phyloP scores from a whole-genome alignment of 2,888 invertebrate species.

The Eumerus sabulonum region DNA sequence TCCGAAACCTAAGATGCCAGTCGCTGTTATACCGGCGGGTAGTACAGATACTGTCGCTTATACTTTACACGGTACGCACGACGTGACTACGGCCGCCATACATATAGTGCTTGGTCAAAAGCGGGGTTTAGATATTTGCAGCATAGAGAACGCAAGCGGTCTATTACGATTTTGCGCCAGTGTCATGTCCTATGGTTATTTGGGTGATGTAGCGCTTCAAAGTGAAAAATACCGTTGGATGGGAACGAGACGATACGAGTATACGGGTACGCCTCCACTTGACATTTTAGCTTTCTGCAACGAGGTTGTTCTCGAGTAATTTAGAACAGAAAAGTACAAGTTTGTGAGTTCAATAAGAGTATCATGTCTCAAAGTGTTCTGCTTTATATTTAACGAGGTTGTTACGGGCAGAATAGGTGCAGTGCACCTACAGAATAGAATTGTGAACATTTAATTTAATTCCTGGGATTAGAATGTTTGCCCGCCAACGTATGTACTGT shows the following conservation, averaged over 20 bases:
- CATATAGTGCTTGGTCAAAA: conserved; percentile 89
- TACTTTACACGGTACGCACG: conserved; percentile 88
- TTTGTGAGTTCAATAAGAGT: too few relatives aligned
- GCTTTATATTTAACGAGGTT: too few relatives aligned
- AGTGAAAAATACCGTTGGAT: conserved; percentile 91
- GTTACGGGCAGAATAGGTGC: too few relatives aligned
- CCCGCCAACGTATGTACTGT: too few relatives aligned
- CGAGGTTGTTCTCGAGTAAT: too few relatives aligned
- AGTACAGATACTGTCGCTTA: conserved; percentile 90
- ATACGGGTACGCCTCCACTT: conserved; percentile 82
- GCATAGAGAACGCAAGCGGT: conserved; percentile 83
- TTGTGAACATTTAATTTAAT: too few relatives aligned
- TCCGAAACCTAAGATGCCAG: conserved; percentile 79
- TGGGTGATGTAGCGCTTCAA: conserved; percentile 89
- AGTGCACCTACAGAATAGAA: too few relatives aligned
- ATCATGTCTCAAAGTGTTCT: too few relatives aligned
- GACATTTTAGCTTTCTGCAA: too few relatives aligned
- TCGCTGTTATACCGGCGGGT: conserved; percentile 84
- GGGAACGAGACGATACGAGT: conserved; percentile 91
- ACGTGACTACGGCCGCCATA: conserved; percentile 88
- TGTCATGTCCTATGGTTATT: conserved; percentile 90
- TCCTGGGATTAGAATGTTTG: too few relatives aligned
- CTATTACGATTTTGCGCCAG: conserved; percentile 86
- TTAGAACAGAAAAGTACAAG: too few relatives aligned
- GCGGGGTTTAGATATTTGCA: conserved; percentile 87